Percentiles rank a stretch among this genome's conserved stretches.
Evolutionary conservation across 2,113 vertebrate genomes (phyloP).

Genomic region (Carollia perspicillata): DNA sequence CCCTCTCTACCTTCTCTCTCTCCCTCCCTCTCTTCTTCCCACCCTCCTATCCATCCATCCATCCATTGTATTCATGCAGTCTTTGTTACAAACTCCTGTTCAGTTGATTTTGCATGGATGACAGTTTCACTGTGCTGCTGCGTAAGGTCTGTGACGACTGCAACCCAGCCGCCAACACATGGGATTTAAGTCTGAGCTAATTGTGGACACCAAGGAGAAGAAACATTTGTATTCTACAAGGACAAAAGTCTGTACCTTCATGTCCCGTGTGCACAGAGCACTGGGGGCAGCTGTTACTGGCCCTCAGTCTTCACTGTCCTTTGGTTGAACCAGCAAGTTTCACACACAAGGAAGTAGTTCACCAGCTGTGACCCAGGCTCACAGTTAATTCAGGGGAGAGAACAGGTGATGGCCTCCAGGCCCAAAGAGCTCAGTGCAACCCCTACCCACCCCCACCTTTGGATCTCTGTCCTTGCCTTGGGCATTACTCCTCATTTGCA

Average conservation of each 20-base stretch:
- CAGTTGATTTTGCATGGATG: neutral
- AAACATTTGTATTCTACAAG: neutral
- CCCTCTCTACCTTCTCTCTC: accelerated
- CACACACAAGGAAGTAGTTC: neutral
- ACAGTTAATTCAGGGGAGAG: neutral
- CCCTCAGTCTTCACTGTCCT: neutral
- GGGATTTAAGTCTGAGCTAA: neutral
- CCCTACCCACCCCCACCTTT: neutral
- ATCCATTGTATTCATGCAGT: accelerated
- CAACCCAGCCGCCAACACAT: neutral
- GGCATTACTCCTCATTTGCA: neutral
- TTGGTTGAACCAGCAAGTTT: neutral
- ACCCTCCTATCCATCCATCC: no score
- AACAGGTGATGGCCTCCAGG: neutral
- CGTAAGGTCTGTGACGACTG: neutral
- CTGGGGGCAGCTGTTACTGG: neutral
- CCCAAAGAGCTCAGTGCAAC: neutral
- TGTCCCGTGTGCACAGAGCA: accelerated
- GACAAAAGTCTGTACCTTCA: neutral
- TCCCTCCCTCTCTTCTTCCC: no score
- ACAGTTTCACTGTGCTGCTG: neutral
- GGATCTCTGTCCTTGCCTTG: neutral
- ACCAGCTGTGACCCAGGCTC: neutral
- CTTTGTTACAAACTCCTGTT: neutral
- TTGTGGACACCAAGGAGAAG: neutral